Base-by-base conservation (phyloP, 2,888 invertebrate genomes). In the Drosophila fungiperda region DNA sequence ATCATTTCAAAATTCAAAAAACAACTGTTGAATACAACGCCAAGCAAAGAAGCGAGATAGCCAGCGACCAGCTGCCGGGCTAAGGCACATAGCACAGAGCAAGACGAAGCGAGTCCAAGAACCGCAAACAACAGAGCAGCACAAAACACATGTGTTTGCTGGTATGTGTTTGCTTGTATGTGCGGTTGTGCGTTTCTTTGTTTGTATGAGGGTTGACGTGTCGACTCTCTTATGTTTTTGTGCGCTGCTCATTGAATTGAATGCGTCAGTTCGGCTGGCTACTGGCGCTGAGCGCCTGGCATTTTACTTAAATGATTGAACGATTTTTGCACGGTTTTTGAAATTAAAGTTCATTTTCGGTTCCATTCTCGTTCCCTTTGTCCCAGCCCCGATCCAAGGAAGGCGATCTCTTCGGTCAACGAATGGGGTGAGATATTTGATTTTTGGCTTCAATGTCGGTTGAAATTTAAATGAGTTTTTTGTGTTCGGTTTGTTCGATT, bases 291-390 rank as follows among this genome's bases (percentile, higher is more conserved):
- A 2, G 62, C 78, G 81, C 91, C 89, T 87, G 90, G 67, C 66
- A 63, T 45, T 78, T 85, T 76, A 85, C 85, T 87, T 85, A 81
- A 90, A 85, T 89, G 90, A 91, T 90, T 90, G 89, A 90, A 90
- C 89, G 90, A 90, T 89, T 87, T 90, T 89, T 90, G 89, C 89
- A 91, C 89, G 83, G 91, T 90, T 90, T 87, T 70, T 75, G 67
- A 77, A 76, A 82, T 74, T 72, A 89, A 85, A 85, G 77, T 89
- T 85, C 76, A 82, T 78, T 87, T 55, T 74, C 58, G 72, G 77
- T 76, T 87, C 74, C 68, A 66, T 78, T 80, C 60, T 64, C 64
- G 69, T 68, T 81, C 73, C 67, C 68, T 80, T 78, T 76, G 45
- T 36, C 61, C 66, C 80, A 69, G 38, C 40, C 58, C 26, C 26